Evolutionary conservation across 2,888 invertebrate genomes (phyloP), one percentile per base, ranked within the genome.

Genomic region (Oscheius sp.): DNA sequence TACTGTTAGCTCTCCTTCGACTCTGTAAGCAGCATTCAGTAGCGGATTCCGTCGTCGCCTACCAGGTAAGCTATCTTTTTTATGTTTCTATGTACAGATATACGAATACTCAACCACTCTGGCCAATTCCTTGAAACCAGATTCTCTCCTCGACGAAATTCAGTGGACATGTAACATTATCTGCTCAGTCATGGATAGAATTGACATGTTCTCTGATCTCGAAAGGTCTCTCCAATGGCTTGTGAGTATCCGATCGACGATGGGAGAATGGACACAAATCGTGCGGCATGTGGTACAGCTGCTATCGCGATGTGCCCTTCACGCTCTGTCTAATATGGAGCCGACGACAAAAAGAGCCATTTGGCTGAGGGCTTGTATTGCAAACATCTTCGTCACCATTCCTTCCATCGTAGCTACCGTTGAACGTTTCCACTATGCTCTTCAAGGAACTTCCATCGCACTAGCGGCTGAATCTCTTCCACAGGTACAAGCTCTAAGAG

Each of bases 401-500:
- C 50, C 67, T 2, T 67, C 67, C 4, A 38, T 67, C 30, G 33
- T 32, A 38, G 26, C 64, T n/a, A 17, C 24, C 17, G 28, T 33
- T 2, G 24, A 41, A 12, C 49, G 51, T 8, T 44, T 67, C n/a
- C 36, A 51, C 6, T 41, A 24, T 28, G 33, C 69, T n/a, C 12
- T 72, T 24, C 70, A 70, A 44, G 65, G 64, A 26, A 67, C 68
- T 28, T 68, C 70, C 32, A 50, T 76, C 30, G 64, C 67, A 22
- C 62, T 74, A 4, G 56, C 68, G 2, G 74, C 71, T 30, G 74
- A 76, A 61, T 74, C 71, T 12, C 44, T 74, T 4, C 72, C 72
- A 6, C 73, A 73, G 36, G 73, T 73, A 28, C 20, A 14, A 12
- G 32, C 20, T 20, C 5, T 17, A 41, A 6, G 20, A 41, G 4